phyloP scores from a whole-genome alignment of 2,113 vertebrate species.

The Shinisaurus crocodilurus region DNA sequence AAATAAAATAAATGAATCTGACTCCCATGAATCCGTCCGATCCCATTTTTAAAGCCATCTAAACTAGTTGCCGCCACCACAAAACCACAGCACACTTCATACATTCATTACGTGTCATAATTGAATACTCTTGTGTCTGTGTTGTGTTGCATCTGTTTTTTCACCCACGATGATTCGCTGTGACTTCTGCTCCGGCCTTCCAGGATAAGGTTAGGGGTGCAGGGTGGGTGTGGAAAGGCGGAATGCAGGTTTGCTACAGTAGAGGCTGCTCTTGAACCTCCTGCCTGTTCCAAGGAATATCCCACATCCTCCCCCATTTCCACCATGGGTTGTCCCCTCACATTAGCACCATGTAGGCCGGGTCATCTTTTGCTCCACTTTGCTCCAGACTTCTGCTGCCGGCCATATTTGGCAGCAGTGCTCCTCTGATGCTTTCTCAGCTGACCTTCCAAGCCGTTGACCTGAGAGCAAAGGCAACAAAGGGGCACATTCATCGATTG shows the following conservation, averaged over 20 bases:
- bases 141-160: not conserved
- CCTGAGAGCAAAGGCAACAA: slow-evolving; percentile 47
- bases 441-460: slow-evolving; percentile 61
- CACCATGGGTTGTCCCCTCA: slow-evolving; percentile 18
- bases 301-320: not conserved
- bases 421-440: slow-evolving; percentile 60
- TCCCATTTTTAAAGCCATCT: too few species aligned
- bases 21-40: too few species aligned
- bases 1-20: too few species aligned
- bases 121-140: too few species aligned
- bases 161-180: not conserved
- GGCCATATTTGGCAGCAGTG: not conserved
- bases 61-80: too few species aligned
- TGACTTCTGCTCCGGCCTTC: not conserved
- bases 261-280: not conserved
- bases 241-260: not conserved
- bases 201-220: too few species aligned
- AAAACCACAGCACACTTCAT: too few species aligned
- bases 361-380: slow-evolving; percentile 62
- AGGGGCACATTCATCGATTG: not conserved
- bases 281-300: not conserved
- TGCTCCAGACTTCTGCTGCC: slow-evolving; percentile 37
- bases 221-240: not conserved
- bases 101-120: too few species aligned
- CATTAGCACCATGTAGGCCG: accelerated